Evolutionary conservation across 2,113 vertebrate genomes (phyloP).

Genomic region (Pelmatolapia mariae): DNA sequence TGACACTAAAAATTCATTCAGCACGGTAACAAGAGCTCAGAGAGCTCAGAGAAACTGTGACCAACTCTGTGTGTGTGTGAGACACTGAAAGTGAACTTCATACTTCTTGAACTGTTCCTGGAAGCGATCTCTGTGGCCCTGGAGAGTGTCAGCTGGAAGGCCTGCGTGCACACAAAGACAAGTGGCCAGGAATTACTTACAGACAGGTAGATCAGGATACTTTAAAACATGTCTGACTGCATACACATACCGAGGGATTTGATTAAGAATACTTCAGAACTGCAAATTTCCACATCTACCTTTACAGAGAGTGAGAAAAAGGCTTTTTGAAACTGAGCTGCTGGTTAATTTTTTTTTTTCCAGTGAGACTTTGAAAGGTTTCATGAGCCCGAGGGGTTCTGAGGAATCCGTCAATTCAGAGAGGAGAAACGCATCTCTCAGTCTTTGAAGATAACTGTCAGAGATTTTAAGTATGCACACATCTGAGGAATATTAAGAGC

Average conservation of each 20-base stretch:
- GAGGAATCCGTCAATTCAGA: background rate
- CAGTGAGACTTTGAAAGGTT: background rate
- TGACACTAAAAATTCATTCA: background rate
- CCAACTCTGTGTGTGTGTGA: background rate
- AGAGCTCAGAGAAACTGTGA: background rate
- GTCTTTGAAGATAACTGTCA: background rate
- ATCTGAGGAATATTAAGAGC: background rate
- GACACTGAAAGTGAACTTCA: conserved; percentile 26
- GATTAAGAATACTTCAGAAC: background rate
- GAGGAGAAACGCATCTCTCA: background rate
- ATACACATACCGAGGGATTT: background rate
- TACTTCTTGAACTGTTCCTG: conserved; percentile 97
- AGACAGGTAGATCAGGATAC: background rate
- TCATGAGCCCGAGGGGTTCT: background rate
- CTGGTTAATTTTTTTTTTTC: background rate
- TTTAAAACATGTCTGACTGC: background rate
- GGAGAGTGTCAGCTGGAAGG: conserved; percentile 92
- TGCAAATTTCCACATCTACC: background rate
- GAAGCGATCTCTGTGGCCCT: conserved; percentile 97
- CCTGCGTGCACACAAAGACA: conserved; percentile 67
- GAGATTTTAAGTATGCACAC: background rate
- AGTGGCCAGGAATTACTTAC: background rate
- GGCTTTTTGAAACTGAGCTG: background rate
- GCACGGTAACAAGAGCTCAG: background rate
- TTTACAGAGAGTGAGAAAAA: background rate